Evolutionary conservation across 2,113 vertebrate species (phyloP), one percentile per base, ranked within the genome.

Genomic region (Colossoma macropomum): DNA sequence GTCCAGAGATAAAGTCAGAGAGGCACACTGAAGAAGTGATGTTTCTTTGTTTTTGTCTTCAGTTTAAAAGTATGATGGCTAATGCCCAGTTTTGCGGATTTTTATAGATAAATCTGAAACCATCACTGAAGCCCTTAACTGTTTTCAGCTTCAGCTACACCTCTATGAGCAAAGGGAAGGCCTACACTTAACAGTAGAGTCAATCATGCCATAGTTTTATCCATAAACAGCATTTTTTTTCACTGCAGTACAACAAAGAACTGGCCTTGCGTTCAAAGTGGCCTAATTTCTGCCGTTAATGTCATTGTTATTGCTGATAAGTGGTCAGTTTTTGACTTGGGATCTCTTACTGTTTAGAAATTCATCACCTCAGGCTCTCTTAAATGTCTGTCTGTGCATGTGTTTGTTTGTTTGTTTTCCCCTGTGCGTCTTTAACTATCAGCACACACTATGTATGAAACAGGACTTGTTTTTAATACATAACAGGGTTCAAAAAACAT

Each of bases 1-100:
- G 89, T 93, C 90, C 89, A 78, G 78, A 74, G 68, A 73, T 77
- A 32, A 75, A 74, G 70, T 86, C 71, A 41, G 52, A 81, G 65
- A 15, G 69, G 71, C 85, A 68, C 80, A 65, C 78, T 76, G 56
- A 86, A 52, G 15, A 81, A 75, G 62, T 28, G 69, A 28, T 69
- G 52, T 32, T 62, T 83, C 76, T 85, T 77, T 73, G 45, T 71
- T 66, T 59, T 83, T 50, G 27, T 85, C 82, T 80, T 78, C 73
- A 73, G 56, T 81, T 68, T 69, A 68, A 70, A 71, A 76, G 32
- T 30, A 59, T 66, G 68, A 85, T 73, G 84, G 41, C 70, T 74
- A 79, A 75, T 68, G 52, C 71, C 54, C 65, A 60, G 77, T 76
- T 59, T 70, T 79, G 71, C 76, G 76, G 80, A 73, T 80, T 80